Evolutionary conservation across 2,888 invertebrate species (phyloP), one percentile per base, ranked within the genome.

Genomic region (Apotomis turbidana): DNA sequence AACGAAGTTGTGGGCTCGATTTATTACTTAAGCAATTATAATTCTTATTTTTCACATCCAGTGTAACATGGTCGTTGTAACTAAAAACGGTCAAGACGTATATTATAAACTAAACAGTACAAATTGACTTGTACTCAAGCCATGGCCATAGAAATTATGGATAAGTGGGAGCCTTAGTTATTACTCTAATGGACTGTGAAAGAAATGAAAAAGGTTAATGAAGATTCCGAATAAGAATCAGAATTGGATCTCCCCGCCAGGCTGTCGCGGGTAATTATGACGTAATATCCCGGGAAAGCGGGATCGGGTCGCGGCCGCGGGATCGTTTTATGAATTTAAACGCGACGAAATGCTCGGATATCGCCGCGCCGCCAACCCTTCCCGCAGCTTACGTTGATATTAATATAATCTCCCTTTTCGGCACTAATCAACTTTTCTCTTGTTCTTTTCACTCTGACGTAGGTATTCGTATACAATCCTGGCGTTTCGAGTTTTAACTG

Each of bases 181-280:
- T 58, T 62, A 62, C 52, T 62, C 51, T 63, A 68, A 72, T 61
- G 68, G 68, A 68, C 62, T 63, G 68, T 62, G 44, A 71, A 71
- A 68, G 64, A 66, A 67, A 68, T 51, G 38, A 69, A 69, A 71
- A 71, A 71, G 68, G 68, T 71, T 71, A 68, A 68, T 71, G 67
- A 71, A 71, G 58, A 68, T 63, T 59, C 52, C 13, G 58, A 63
- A 72, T 68, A 63, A 59, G 72, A 72, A 68, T 68, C 72, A 63
- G 52, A 72, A 63, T 68, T 72, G 68, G 68, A 72, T 68, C 62
- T 68, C 63, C 61, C 55, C 71, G 54, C 72, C 72, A 57, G 62
- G 62, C 68, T 72, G 72, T 72, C 72, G 57, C 72, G 68, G 68
- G 72, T 72, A 72, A 72, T 72, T 72, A 72, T 72, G 72, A 72